phyloP scores from a whole-genome alignment of 2,797 vertebrate species.

The Ctenopoma kingsleyae region DNA sequence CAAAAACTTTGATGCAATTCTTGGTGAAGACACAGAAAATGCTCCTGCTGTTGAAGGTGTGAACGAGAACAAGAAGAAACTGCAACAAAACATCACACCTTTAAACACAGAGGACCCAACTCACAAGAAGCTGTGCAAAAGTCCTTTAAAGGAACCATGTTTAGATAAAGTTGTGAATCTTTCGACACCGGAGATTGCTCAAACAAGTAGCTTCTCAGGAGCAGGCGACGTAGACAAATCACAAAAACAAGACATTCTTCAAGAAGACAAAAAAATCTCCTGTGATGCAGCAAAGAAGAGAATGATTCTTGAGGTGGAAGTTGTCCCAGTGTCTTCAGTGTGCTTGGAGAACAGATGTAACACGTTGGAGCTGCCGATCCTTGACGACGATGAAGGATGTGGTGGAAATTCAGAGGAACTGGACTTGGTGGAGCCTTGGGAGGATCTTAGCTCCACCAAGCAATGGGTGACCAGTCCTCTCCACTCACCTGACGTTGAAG shows the following conservation, averaged over 20 bases:
- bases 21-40: conserved; percentile 35
- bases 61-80: conserved; percentile 48
- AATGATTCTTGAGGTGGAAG: conserved; percentile 50
- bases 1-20: conserved; percentile 53
- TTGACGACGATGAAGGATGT: conserved; percentile 85
- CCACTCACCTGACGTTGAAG: conserved; percentile 93
- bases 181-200: conserved; percentile 29
- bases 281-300: conserved; percentile 47
- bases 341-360: conserved; percentile 74
- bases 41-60: conserved; percentile 19
- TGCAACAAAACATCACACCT: conserved; percentile 40
- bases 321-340: conserved; percentile 66
- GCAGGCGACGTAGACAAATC: conserved; percentile 10
- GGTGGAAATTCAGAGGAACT: conserved; percentile 84
- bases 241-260: conserved; percentile 32
- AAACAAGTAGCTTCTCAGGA: conserved; percentile 9
- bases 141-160: conserved; percentile 31
- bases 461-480: conserved; percentile 97
- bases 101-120: conserved; percentile 61
- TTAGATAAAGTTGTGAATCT: conserved; percentile 29
- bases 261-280: conserved; percentile 30
- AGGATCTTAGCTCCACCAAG: conserved; percentile 86
- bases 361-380: conserved; percentile 59
- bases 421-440: conserved; percentile 95
- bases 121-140: conserved; percentile 36